These are phyloP conservation scores for Sus cebifrons DNA, from an alignment of 2,797 vertebrate species.

Conservation along the genomic window DNA sequence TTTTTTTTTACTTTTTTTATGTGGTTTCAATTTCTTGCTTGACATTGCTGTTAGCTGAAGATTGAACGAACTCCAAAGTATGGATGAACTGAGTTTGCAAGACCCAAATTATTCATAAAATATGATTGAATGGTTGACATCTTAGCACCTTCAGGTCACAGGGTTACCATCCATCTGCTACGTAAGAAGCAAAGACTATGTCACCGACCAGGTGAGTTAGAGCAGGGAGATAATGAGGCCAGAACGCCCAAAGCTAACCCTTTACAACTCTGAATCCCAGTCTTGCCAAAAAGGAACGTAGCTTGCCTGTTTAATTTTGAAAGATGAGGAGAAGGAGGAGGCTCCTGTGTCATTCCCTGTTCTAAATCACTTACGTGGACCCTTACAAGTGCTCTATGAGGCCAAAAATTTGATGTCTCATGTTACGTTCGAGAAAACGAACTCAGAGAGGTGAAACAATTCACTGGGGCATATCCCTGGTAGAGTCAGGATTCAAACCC, in stretches of 20 bases:
- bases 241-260: neutral
- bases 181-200: neutral
- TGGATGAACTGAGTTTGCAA: neutral
- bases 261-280: neutral
- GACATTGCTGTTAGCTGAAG: neutral
- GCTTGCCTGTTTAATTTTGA: neutral
- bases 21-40: constrained; percentile 56
- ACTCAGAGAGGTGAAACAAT: neutral
- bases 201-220: neutral
- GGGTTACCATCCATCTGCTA: neutral
- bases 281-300: neutral
- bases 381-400: neutral
- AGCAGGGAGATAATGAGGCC: neutral
- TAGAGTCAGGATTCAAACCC: neutral
- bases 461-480: neutral
- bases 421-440: neutral
- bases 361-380: neutral
- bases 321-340: neutral
- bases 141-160: neutral
- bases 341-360: neutral
- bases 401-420: neutral
- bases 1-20: constrained; percentile 30
- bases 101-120: constrained; percentile 46
- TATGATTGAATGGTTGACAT: neutral
- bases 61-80: constrained; percentile 12